Evolutionary conservation across 2,888 invertebrate genomes (phyloP), one percentile per base, ranked within the genome.

Genomic region (Drosophila ezoana): DNA sequence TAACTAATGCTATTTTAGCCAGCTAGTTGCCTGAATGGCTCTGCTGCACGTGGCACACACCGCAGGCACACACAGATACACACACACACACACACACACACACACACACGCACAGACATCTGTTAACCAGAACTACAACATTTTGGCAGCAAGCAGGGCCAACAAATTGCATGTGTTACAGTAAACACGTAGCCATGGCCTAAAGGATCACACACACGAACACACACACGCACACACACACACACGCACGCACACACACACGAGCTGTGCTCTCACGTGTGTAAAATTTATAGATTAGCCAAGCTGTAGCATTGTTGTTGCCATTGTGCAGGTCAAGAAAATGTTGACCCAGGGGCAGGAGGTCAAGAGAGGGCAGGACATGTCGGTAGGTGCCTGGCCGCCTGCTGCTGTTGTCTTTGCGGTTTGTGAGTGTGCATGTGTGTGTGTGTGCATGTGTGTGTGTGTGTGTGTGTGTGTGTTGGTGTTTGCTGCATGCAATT

Each of bases 151-250:
- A 61, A 67, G 58, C 63, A 65, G 32, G 56, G 73, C 56, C 72
- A 76, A 61, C 76, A 77, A 76, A 76, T 76, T 77, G 77, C 72
- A 69, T 65, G 77, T 76, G 78, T 68, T 77, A 65, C 76, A 47
- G 63, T 61, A 64, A 76, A 77, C 76, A 76, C 64, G 68, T 77
- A 64, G 45, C 43, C 47, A 62, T 35, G 60, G 69, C 65, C 78
- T 61, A 73, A 77, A 65, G 69, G 59, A 65, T 35, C 45, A 32
- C 49, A 54, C 40, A 37, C 49, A 47, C 49, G 38, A 18, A 3
- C 23, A 41, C 37, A 58, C 40, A 49, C 43, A 49, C n/a, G 18
- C 23, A 58, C 33, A 54, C n/a, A 51, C 35, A 44, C 48, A 59
- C 49, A 28, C 33, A 54, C n/a, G 47, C 35, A 44, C 48, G 57